Conservation (phyloP, 2,888 invertebrate genomes). For the Tipula confusa region DNA sequence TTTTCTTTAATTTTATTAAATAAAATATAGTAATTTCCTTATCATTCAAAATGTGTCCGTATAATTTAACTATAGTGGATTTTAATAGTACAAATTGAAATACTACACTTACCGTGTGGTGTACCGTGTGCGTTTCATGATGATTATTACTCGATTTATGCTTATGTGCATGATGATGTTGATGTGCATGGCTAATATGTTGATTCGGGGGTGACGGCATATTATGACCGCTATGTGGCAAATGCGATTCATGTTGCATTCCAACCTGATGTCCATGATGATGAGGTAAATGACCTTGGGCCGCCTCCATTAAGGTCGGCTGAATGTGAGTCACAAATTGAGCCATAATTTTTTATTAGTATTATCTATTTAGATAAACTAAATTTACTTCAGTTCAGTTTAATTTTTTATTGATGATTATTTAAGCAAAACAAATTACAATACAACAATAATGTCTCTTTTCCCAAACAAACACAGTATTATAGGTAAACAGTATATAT, state of each 20-base stretch:
- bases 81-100: no score
- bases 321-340: conserved; percentile 59
- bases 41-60: no score
- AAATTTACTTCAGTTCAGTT: neutral
- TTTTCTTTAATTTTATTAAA: no score
- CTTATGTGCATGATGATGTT: conserved; percentile 38
- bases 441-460: no score
- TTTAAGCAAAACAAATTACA: neutral
- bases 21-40: no score
- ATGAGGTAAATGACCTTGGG: conserved; percentile 54
- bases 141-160: conserved; percentile 36
- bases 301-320: conserved; percentile 56
- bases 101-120: conserved; percentile 20
- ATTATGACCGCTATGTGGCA: conserved; percentile 51
- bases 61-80: no score
- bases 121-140: neutral
- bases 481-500: no score
- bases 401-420: neutral
- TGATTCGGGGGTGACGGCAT: conserved; percentile 48
- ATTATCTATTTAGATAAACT: neutral
- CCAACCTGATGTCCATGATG: conserved; percentile 53
- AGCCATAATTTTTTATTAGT: conserved; percentile 48
- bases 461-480: no score
- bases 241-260: conserved; percentile 48
- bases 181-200: conserved; percentile 41